phyloP scores from a whole-genome alignment of 2,797 vertebrate genomes.

The Sebastes trivittatus region DNA sequence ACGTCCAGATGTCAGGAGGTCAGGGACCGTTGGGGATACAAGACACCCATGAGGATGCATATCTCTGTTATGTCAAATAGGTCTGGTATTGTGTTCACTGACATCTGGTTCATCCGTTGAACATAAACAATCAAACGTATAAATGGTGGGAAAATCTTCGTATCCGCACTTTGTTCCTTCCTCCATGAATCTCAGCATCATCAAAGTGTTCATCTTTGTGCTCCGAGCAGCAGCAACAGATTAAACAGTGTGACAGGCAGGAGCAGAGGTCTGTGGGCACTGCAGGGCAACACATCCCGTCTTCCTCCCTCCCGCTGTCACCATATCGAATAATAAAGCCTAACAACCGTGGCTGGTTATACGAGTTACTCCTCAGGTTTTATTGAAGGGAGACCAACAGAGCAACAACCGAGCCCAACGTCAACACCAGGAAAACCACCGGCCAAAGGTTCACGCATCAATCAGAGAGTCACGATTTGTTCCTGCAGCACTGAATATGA shows the following conservation, averaged over 20 bases:
- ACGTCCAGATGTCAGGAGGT: not conserved
- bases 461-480: conserved; percentile 13
- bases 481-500: conserved; percentile 18
- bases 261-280: conserved; percentile 8
- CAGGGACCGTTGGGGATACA: conserved; percentile 2
- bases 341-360: conserved; percentile 27
- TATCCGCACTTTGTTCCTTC: not conserved
- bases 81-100: no score
- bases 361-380: conserved; percentile 19
- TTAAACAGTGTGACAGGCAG: conserved; percentile 21
- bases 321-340: conserved; percentile 6
- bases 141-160: not conserved
- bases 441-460: conserved; percentile 24
- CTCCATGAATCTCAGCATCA: not conserved
- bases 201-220: not conserved
- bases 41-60: not conserved
- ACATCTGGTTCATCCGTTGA: no score
- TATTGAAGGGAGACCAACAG: not conserved
- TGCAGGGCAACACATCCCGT: not conserved
- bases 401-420: not conserved
- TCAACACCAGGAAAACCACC: not conserved
- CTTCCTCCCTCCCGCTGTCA: conserved; percentile 18
- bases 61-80: no score
- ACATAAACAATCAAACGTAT: no score
- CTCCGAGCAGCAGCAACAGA: conserved; percentile 11